Evolutionary conservation across 2,888 invertebrate species (phyloP).

Genomic region (Mellilla xanthometata): DNA sequence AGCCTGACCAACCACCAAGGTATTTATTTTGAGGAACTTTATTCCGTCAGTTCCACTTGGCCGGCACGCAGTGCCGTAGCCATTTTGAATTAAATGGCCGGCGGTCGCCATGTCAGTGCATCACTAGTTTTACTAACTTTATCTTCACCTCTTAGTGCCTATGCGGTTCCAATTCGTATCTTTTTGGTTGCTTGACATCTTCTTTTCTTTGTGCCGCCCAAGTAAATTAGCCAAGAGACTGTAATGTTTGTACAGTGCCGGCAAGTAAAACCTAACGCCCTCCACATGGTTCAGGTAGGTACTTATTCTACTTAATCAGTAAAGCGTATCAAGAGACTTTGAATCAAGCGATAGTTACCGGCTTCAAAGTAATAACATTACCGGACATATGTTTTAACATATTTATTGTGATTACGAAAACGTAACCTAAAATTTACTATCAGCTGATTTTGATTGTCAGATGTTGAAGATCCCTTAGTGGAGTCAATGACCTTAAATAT

Average conservation of each 20-base stretch:
- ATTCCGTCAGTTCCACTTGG: neutral
- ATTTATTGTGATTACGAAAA: no score
- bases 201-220: conserved; percentile 39
- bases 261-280: conserved; percentile 26
- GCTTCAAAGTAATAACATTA: no score
- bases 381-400: no score
- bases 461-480: neutral
- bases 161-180: neutral
- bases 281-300: conserved; percentile 20
- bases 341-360: no score
- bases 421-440: no score
- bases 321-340: neutral
- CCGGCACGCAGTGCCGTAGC: conserved; percentile 69
- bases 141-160: conserved; percentile 1
- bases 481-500: conserved; percentile 8
- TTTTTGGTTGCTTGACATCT: neutral
- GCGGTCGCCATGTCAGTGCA: conserved; percentile 71
- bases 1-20: no score
- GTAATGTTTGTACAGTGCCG: conserved; percentile 26
- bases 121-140: conserved; percentile 45
- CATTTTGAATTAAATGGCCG: conserved; percentile 70
- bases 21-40: no score
- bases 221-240: conserved; percentile 37
- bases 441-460: conserved; percentile 4
- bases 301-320: neutral